These are phyloP conservation scores for Syritta pipiens DNA, from an alignment of 2,888 invertebrate species.

Conservation along the genomic window DNA sequence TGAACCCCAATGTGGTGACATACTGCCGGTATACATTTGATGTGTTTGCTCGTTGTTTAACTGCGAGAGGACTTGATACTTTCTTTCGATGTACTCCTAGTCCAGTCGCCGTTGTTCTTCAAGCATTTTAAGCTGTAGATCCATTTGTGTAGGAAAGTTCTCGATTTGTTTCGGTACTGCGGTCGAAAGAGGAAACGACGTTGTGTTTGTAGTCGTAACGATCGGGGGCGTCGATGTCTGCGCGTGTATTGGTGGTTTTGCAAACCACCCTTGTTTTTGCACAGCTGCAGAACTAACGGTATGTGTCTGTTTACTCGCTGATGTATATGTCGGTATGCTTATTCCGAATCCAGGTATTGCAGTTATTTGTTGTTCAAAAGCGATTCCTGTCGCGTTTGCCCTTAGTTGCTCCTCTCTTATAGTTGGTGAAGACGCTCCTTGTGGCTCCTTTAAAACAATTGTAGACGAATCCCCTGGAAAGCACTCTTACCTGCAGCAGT, in stretches of 20 bases:
- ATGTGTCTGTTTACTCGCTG: neutral
- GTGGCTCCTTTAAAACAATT: neutral
- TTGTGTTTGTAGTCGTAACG: neutral
- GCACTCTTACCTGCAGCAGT: neutral
- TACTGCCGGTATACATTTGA: neutral
- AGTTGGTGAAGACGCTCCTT: neutral
- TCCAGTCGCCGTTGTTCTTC: neutral
- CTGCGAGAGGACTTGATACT: neutral
- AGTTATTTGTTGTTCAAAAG: neutral
- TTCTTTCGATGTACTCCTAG: neutral
- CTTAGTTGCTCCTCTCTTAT: neutral
- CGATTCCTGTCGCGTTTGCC: neutral
- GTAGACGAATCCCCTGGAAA: neutral
- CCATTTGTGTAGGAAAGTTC: neutral
- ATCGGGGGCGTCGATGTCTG: neutral
- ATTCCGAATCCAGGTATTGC: neutral
- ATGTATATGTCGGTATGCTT: neutral
- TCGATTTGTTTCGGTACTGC: slow-evolving; percentile 1
- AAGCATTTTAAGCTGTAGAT: neutral
- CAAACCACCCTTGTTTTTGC: neutral
- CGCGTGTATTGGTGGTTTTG: neutral
- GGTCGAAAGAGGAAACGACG: neutral
- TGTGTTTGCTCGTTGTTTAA: too few relatives aligned
- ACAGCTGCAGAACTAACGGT: neutral
- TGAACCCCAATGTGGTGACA: neutral